phyloP scores from a whole-genome alignment of 2,888 invertebrate genomes.

The Orthonevra nobilis region DNA sequence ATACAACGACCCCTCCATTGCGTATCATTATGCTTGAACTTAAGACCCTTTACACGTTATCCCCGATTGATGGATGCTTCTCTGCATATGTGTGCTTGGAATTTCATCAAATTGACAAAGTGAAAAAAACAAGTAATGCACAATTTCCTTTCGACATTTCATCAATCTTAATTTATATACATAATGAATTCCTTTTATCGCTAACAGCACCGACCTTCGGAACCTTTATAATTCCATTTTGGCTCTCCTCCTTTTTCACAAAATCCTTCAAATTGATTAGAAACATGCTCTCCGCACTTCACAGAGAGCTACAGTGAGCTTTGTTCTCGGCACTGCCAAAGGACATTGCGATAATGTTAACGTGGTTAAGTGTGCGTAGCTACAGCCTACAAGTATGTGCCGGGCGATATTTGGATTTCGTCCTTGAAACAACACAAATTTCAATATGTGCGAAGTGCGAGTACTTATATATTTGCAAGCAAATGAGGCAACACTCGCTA shows the following conservation, averaged over 20 bases:
- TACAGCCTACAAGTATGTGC: slow-evolving; percentile 31
- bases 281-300: slow-evolving; percentile 14
- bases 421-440: slow-evolving; percentile 29
- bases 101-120: slow-evolving; percentile 8
- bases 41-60: too few relatives aligned
- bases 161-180: slow-evolving; percentile 41
- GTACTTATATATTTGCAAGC: not conserved
- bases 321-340: slow-evolving; percentile 10
- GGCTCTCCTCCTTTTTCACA: not conserved
- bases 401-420: slow-evolving; percentile 10
- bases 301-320: slow-evolving; percentile 1
- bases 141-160: slow-evolving; percentile 18
- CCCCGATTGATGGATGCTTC: not conserved
- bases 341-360: slow-evolving; percentile 14
- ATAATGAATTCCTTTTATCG: slow-evolving; percentile 22
- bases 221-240: not conserved
- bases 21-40: too few relatives aligned
- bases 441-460: too few relatives aligned
- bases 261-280: slow-evolving; percentile 25
- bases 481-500: not conserved
- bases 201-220: not conserved
- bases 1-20: too few relatives aligned
- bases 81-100: not conserved
- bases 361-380: slow-evolving; percentile 43
- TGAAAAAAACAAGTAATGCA: too few relatives aligned